Base-by-base conservation (phyloP, 2,797 vertebrate species). In the Cacajao melanocephalus region DNA sequence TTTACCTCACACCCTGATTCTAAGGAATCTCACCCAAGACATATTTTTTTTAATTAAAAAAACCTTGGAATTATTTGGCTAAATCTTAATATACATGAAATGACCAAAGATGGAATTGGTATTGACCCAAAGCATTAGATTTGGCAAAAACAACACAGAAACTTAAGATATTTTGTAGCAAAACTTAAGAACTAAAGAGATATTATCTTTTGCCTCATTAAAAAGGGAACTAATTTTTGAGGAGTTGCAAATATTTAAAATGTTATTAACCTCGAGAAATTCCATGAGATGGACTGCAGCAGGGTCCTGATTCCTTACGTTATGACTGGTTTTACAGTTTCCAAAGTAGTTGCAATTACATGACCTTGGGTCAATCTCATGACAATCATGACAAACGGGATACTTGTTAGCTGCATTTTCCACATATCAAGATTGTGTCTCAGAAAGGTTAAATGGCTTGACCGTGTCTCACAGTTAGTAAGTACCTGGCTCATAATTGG, bases 201-300 rank as follows among this genome's bases (percentile, higher is more conserved):
- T 76, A 46, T 4, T 93, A 83, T 94, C 55, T 95, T 94, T 93
- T 97, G 82, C 17, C 57, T 96, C 55, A 46, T 83, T 75, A 93
- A 93, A 97, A 97, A 76, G 39, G 64, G 89, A 95, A 97, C 75
- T 90, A 83, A 17, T 75, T 96, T 94, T 78, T 87, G 83, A 97
- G 85, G 72, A 96, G 72, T 81, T 97, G 30, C 83, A 95, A 84
- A 88, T 91, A 90, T 88, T 96, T 91, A 87, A 93, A 88, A 98
- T 94, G 92, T 73, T 90, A 96, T 55, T 73, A 83, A 44, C 36
- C 36, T 92, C 41, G 58, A 89, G 76, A 96, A 95, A 94, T 93
- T 86, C 13, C 86, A 57, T 28, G 64, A 70, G 8, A 44, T 39
- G 76, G 70, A 50, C n/a, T 79, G 24, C 19, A 58, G 19, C 33